Evolutionary conservation across 2,888 invertebrate genomes (phyloP), one percentile per base, ranked within the genome.

Genomic region (Caradrina kadenii): DNA sequence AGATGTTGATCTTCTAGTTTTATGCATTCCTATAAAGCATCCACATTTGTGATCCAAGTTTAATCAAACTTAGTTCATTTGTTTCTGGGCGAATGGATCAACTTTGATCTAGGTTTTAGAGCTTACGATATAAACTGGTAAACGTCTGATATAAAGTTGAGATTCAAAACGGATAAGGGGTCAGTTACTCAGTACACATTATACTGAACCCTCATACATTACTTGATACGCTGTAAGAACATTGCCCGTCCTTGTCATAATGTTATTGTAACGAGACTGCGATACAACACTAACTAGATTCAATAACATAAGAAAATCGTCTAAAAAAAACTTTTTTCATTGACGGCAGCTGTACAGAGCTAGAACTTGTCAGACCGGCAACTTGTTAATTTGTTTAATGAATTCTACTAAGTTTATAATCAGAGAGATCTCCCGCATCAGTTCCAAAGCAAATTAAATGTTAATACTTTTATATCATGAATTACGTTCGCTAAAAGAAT

Each of bases 61-160:
- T 70, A 76, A 65, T 62, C 77, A 80, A 65, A 80, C 52, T 76
- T 80, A 22, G 64, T 62, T 70, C 54, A 69, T 76, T 77, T 50
- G 49, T 64, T 76, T 62, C 39, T 64, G n/a, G 52, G 19, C n/a
- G n/a, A 70, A 53, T 31, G 59, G 26, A 59, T 76, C 59, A 45
- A 55, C 58, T 76, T 64, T 39, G 56, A 69, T 75, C 79, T 66
- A 54, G 58, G 48, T 75, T 68, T 79, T 45, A 66, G n/a, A 59
- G 62, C 39, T 61, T 35, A 15, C 39, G 59, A 74, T 76, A 63
- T 67, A 66, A 62, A 74, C 45, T 74, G 53, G 48, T 62, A 62
- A 74, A 50, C 39, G 73, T 55, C 55, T 21, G 15, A 21, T 31
- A 22, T 61, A 65, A 79, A 53, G 13, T 62, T 53, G 35, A 49